These are phyloP conservation scores for human (Homo sapiens) DNA, from an alignment of 2,113 vertebrate species.

Conservation along the genomic window DNA sequence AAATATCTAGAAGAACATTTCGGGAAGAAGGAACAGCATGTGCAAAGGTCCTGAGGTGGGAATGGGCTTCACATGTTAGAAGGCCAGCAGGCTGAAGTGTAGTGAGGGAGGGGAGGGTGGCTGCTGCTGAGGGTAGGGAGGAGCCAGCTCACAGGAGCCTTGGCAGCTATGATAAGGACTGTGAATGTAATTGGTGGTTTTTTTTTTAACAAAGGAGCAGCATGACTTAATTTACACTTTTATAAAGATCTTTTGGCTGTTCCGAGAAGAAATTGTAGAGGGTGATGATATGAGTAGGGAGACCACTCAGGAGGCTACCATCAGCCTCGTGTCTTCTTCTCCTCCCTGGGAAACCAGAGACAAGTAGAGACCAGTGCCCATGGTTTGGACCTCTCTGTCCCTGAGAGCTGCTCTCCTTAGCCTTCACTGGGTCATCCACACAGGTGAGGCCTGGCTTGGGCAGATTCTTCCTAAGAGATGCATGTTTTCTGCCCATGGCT, in stretches of 20 bases:
- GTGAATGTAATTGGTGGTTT: not conserved
- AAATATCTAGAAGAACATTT: not conserved
- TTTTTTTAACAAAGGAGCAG: not conserved
- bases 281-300: not conserved
- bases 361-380: accelerated
- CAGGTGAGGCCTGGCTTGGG: not conserved
- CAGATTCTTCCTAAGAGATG: not conserved
- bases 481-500: not conserved
- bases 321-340: not conserved
- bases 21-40: not conserved
- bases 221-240: not conserved
- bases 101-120: not conserved
- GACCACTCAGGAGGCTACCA: too few species aligned
- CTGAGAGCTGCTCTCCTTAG: not conserved
- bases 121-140: not conserved
- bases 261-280: not conserved
- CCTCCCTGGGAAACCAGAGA: not conserved
- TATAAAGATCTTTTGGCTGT: not conserved
- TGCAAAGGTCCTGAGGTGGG: not conserved
- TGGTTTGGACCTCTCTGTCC: not conserved
- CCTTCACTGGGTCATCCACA: not conserved
- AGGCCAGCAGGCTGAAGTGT: not conserved
- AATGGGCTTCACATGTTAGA: not conserved
- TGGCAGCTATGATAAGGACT: not conserved
- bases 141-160: not conserved